Conservation (phyloP, 2,888 invertebrate genomes). For the Drosophila aldrichi region DNA sequence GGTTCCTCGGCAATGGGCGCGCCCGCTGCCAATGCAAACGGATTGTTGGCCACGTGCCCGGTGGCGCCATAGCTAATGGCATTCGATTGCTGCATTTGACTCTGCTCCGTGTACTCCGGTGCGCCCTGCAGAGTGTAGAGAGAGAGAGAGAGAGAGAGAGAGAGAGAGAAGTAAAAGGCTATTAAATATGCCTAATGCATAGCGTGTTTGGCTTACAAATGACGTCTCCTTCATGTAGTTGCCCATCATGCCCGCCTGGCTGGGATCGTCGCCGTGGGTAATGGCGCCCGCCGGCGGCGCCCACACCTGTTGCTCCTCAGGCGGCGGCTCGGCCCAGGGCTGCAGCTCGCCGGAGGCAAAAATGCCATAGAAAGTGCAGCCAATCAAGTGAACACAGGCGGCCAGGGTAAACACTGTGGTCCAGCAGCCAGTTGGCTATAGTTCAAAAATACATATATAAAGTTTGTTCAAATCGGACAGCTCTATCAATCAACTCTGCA, state of each 20-base stretch:
- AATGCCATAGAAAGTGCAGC: constrained; percentile 97
- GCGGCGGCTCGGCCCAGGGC: constrained; percentile 97
- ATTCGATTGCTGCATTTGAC: constrained; percentile 85
- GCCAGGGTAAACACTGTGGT: constrained; percentile 98
- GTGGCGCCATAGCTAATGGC: constrained; percentile 87
- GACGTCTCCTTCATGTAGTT: constrained; percentile 89
- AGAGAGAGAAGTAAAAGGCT: not conserved
- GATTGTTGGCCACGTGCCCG: constrained; percentile 87
- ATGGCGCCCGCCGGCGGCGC: constrained; percentile 85
- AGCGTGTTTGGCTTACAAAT: constrained; percentile 87
- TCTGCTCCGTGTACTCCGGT: constrained; percentile 82
- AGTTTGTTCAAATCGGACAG: too few species aligned
- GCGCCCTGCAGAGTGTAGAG: too few species aligned
- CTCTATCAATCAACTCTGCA: not conserved
- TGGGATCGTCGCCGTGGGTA: constrained; percentile 68
- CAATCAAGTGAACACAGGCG: constrained; percentile 97
- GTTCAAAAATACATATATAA: not conserved
- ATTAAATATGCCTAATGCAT: not conserved
- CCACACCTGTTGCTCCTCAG: constrained; percentile 90
- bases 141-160: too few species aligned
- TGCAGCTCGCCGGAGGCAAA: constrained; percentile 99
- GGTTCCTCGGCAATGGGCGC: constrained; percentile 87
- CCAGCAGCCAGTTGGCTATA: constrained; percentile 90
- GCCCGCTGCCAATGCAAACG: constrained; percentile 84
- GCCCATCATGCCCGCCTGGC: constrained; percentile 76